A percentile compares a stretch with the other conserved stretches of the same genome.
These are phyloP conservation scores for Megaleporinus macrocephalus DNA, from an alignment of 2,113 vertebrate genomes.

Conservation along the genomic window DNA sequence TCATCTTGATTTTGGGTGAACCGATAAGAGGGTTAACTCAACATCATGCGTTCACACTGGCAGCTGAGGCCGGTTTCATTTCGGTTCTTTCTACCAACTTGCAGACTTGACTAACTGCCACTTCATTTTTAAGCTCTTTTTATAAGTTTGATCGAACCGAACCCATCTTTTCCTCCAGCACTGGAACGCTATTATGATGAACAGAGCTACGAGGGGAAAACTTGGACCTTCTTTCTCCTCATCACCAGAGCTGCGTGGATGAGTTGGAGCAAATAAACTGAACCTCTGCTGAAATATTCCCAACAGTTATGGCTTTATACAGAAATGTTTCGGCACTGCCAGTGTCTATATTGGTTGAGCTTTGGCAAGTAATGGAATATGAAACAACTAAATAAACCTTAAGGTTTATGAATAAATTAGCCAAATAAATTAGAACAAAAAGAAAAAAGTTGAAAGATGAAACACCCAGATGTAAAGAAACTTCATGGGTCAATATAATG, in stretches of 20 bases:
- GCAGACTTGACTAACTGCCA: not conserved
- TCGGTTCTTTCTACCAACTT: not conserved
- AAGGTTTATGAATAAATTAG: constrained; percentile 39
- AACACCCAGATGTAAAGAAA: constrained; percentile 34
- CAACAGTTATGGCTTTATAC: constrained; percentile 50
- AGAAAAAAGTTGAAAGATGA: constrained; percentile 23
- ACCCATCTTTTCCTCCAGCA: not conserved
- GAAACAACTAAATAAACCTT: constrained; percentile 27
- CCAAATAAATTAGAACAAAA: constrained; percentile 24
- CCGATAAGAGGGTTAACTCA: not conserved
- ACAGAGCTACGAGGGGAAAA: not conserved
- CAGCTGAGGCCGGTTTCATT: not conserved
- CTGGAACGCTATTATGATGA: not conserved
- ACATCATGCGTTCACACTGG: constrained; percentile 14
- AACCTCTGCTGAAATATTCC: constrained; percentile 34
- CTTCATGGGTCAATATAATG: constrained; percentile 45
- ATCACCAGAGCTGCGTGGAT: constrained; percentile 13
- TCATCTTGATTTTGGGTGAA: constrained; percentile 11
- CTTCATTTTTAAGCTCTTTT: too few species aligned
- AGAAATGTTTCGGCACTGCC: constrained; percentile 39
- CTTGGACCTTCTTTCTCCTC: not conserved
- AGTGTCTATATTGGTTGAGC: constrained; percentile 43
- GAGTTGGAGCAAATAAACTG: constrained; percentile 4
- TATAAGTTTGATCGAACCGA: not conserved
- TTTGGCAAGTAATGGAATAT: constrained; percentile 58